Evolutionary conservation across 2,888 invertebrate species (phyloP).

Genomic region (Ectropis crepuscularia): DNA sequence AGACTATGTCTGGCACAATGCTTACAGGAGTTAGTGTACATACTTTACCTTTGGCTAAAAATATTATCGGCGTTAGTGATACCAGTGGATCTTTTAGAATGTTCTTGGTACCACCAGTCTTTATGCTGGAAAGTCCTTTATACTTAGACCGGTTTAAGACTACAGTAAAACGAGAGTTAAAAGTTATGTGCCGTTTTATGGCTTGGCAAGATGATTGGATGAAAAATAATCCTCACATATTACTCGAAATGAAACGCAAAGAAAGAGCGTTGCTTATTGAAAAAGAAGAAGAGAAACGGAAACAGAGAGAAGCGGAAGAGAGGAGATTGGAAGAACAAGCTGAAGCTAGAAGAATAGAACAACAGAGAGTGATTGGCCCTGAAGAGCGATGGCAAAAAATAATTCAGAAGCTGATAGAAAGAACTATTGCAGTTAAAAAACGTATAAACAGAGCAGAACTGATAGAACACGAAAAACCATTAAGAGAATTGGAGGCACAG

Average conservation of each 20-base stretch:
- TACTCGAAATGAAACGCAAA: conserved; percentile 70
- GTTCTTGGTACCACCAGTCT: conserved; percentile 84
- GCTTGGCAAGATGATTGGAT: conserved; percentile 87
- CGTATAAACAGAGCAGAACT: conserved; percentile 85
- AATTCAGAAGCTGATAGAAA: conserved; percentile 87
- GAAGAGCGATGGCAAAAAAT: conserved; percentile 86
- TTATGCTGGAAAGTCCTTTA: conserved; percentile 72
- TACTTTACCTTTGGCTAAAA: conserved; percentile 81
- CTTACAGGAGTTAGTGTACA: conserved; percentile 87
- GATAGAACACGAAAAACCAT: conserved; percentile 85
- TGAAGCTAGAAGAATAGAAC: conserved; percentile 75
- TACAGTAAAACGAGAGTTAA: conserved; percentile 82
- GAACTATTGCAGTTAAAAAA: conserved; percentile 86
- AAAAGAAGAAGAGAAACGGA: conserved; percentile 73
- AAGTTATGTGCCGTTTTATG: conserved; percentile 78
- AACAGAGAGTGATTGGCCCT: conserved; percentile 69
- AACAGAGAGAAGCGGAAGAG: conserved; percentile 70
- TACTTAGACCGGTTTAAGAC: conserved; percentile 72
- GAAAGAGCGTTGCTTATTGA: conserved; percentile 73
- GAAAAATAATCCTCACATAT: conserved; percentile 66
- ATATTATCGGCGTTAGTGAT: conserved; percentile 88
- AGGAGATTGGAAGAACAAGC: conserved; percentile 78
- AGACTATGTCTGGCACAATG: conserved; percentile 87
- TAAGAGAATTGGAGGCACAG: conserved; percentile 85
- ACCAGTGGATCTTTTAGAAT: conserved; percentile 88